Conservation (phyloP, 2,888 invertebrate species). For the Lymantria monacha region DNA sequence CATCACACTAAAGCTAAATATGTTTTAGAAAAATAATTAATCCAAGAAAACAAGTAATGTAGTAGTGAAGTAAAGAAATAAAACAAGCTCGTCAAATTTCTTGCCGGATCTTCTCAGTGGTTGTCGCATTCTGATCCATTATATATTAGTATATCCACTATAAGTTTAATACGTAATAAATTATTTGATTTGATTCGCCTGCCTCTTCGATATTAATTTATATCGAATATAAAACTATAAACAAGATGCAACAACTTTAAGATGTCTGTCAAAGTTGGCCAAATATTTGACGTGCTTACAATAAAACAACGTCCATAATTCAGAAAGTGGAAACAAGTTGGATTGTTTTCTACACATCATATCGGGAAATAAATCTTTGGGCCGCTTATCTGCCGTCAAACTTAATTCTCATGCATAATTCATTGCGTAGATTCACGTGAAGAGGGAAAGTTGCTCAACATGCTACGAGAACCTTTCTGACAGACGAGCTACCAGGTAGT, state of each 20-base stretch:
- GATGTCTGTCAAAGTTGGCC: slow-evolving; percentile 41
- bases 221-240: slow-evolving; percentile 11
- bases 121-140: too few species aligned
- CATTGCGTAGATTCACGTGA: slow-evolving; percentile 69
- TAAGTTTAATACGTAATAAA: too few species aligned
- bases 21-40: too few species aligned
- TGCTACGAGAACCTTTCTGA: slow-evolving; percentile 28
- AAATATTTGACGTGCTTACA: slow-evolving; percentile 66
- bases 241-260: slow-evolving; percentile 19
- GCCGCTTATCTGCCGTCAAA: slow-evolving; percentile 79
- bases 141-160: too few species aligned
- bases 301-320: slow-evolving; percentile 77
- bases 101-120: too few species aligned
- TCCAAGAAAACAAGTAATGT: too few species aligned
- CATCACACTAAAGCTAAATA: too few species aligned
- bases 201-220: not conserved
- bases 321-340: slow-evolving; percentile 75
- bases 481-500: slow-evolving; percentile 45
- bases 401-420: slow-evolving; percentile 81
- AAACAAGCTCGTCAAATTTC: too few species aligned
- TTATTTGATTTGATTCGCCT: too few species aligned
- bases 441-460: slow-evolving; percentile 65
- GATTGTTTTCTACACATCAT: slow-evolving; percentile 81
- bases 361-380: slow-evolving; percentile 78
- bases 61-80: too few species aligned